Evolutionary conservation across 1,140 invertebrate species (phyloP), one percentile per base, ranked within the genome.

Genomic region (Scaptomyza pallida): DNA sequence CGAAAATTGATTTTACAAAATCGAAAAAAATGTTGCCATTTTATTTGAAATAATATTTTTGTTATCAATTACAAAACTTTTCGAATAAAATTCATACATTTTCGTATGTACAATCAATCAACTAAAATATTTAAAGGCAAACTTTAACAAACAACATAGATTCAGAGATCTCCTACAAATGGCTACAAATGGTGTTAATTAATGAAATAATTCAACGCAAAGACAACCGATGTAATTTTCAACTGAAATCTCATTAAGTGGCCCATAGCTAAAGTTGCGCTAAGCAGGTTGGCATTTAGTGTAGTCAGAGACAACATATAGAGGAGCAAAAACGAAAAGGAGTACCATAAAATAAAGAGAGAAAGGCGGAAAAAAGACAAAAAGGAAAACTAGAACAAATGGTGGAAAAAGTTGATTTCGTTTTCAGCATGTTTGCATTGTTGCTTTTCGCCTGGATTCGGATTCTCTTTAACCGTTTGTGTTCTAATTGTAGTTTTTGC

Each of bases 211-310:
- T 86, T 85, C 65, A 37, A 62, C 57, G 64, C 81, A 85, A 86
- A 86, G 80, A 80, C 76, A 77, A 62, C 68, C 81, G 72, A 80
- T 86, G 76, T 71, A 68, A 80, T 76, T 70, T 78, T 74, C 48
- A 81, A 78, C 81, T 37, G 81, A 86, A 88, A 88, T 82, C 78
- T 86, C 81, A 81, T 85, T 85, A 85, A 75, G 77, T 83, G 69
- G 73, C 69, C 54, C 52, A 54, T 33, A 15, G 17, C 51, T 64
- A 19, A 23, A 30, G 21, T 3, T 9, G 10, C 43, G 45, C 62
- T 56, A 67, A 68, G 62, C 69, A 75, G 69, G 43, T n/a, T 72
- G 69, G 52, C 61, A 70, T 70, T 70, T 70, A 70, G 67, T 70
- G 12, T 12, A 68, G 15, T 13, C 52, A 3, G 17, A 68, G 26